These are phyloP conservation scores for Torymus texanus DNA, from an alignment of 2,888 invertebrate genomes.

Conservation along the genomic window DNA sequence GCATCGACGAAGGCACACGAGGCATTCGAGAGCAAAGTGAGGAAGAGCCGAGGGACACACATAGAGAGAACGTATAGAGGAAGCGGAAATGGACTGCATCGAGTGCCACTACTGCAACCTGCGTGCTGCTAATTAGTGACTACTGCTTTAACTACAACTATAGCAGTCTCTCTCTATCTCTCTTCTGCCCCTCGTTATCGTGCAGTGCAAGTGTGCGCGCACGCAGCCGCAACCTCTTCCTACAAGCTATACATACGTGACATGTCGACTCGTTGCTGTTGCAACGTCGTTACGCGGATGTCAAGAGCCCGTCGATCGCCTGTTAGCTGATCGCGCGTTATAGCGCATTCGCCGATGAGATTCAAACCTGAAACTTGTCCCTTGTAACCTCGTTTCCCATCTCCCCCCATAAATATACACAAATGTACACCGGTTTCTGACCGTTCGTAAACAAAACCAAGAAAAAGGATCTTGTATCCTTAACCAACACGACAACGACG, in stretches of 20 bases:
- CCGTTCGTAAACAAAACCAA: no score
- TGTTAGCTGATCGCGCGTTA: not conserved
- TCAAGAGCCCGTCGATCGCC: not conserved
- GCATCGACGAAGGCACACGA: no score
- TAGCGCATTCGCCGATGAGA: not conserved
- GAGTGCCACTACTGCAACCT: not conserved
- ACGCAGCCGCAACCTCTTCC: not conserved
- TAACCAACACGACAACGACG: not conserved
- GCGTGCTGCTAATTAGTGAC: slow-evolving; percentile 28
- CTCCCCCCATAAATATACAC: no score
- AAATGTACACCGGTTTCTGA: no score
- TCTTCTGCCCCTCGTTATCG: no score
- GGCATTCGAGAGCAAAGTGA: slow-evolving; percentile 24
- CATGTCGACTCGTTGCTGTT: not conserved
- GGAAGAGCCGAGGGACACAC: slow-evolving; percentile 55
- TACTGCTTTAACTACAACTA: not conserved
- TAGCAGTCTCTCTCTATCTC: not conserved
- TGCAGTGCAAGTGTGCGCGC: no score
- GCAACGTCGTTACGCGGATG: not conserved
- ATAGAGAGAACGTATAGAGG: not conserved
- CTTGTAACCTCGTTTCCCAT: no score
- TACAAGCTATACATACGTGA: not conserved
- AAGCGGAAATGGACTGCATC: slow-evolving; percentile 39
- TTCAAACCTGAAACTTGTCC: no score
- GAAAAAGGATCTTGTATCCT: no score